Base-by-base conservation (phyloP, 1,140 invertebrate species). In the Drosophila tristis region DNA sequence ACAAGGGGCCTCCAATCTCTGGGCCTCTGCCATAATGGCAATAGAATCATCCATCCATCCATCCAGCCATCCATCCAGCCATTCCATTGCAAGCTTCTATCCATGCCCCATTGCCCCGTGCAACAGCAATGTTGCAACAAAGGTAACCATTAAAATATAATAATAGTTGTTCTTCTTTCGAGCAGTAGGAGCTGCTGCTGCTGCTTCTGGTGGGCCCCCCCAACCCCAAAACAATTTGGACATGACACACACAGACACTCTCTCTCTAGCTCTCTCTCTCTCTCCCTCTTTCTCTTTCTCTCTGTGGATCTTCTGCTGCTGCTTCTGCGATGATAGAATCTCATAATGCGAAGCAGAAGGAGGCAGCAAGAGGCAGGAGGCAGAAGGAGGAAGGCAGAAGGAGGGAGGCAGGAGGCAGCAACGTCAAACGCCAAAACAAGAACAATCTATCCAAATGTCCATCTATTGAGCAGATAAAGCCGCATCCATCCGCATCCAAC, bases 371-470 rank as follows among this genome's bases (percentile, higher is more conserved):
- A 25, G 16, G 39, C 8, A 15, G 25, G 7, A 26, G 25, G 16
- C 26, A 25, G 16, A 45, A 47, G 47, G 25, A 5, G 35, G 39
- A 51, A 58, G 51, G 56, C 20, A 53, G 43, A n/a, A n/a, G n/a
- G n/a, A n/a, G 13, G 16, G 49, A 47, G 47, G 25, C 7, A 43
- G 39, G 56, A 58, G 51, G 56, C 20, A 53, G 43, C 55, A 54
- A 80, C 80, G 82, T 86, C 82, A 87, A 81, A 87, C 11, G 84
- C 79, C 86, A 89, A 39, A 89, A 89, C 85, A 84, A 89, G 86
- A 90, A 90, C 86, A 90, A 90, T 90, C 86, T 90, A 90, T 90
- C 87, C 87, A 90, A 90, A 87, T 87, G 87, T 90, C 87, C 77
- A 87, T 89, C 87, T 90, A 87, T 87, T 90, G 87, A 74, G 60